Conservation (phyloP, 2,888 invertebrate species). For the Habrosyne pyritoides region DNA sequence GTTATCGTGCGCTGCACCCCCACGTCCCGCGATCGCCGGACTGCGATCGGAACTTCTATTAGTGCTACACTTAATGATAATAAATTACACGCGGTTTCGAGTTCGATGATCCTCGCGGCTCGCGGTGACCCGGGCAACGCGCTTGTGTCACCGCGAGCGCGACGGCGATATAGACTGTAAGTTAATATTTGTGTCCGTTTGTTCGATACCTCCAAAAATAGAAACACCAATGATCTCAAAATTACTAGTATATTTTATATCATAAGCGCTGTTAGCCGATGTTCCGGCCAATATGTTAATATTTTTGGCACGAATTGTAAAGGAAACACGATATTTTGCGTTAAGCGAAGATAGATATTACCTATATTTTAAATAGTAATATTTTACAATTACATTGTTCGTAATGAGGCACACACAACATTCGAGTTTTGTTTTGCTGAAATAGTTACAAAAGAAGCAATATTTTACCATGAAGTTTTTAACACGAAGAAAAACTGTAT, state of each 20-base stretch:
- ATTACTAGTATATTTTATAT: slow-evolving; percentile 57
- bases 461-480: slow-evolving; percentile 36
- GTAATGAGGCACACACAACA: slow-evolving; percentile 54
- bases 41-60: slow-evolving; percentile 76
- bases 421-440: slow-evolving; percentile 65
- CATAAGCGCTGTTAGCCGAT: slow-evolving; percentile 70
- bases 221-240: slow-evolving; percentile 71
- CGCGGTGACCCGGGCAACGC: slow-evolving; percentile 51
- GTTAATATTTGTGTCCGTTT: slow-evolving; percentile 76
- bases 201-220: slow-evolving; percentile 71
- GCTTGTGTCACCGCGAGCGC: slow-evolving; percentile 59
- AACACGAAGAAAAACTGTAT: not conserved
- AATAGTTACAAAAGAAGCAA: slow-evolving; percentile 59
- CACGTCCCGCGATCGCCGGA: slow-evolving; percentile 68
- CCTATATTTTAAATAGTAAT: slow-evolving; percentile 63
- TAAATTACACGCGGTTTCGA: slow-evolving; percentile 73
- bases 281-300: slow-evolving; percentile 73
- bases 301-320: slow-evolving; percentile 59
- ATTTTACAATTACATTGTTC: slow-evolving; percentile 63
- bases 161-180: slow-evolving; percentile 63
- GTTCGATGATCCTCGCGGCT: slow-evolving; percentile 61
- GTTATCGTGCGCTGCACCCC: slow-evolving; percentile 76
- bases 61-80: slow-evolving; percentile 81
- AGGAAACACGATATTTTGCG: slow-evolving; percentile 46
- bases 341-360: slow-evolving; percentile 55